These are phyloP conservation scores for Aldabrachelys gigantea DNA, from an alignment of 2,113 vertebrate species.

Conservation along the genomic window DNA sequence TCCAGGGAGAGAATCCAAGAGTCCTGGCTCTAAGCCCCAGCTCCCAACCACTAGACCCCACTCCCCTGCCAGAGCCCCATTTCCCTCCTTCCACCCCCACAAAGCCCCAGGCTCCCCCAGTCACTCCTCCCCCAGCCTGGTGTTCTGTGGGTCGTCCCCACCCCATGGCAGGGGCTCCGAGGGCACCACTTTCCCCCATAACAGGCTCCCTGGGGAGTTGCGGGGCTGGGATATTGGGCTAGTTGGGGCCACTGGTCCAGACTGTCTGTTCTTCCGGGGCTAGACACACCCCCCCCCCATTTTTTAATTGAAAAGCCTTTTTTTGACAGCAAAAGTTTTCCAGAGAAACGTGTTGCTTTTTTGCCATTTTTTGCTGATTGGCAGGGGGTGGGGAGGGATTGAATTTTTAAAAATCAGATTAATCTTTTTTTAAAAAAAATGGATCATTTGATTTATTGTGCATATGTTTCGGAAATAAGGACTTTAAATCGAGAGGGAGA, in stretches of 20 bases:
- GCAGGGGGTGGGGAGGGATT: too few species aligned
- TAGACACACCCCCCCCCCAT: too few species aligned
- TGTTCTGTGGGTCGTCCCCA: too few species aligned
- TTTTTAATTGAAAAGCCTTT: background rate
- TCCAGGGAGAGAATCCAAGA: too few species aligned
- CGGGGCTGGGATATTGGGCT: background rate
- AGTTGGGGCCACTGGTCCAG: background rate
- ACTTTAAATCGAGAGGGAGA: background rate
- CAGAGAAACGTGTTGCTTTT: background rate
- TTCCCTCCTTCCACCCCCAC: too few species aligned
- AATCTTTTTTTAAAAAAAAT: background rate
- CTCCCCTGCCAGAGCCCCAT: too few species aligned
- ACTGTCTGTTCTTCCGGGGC: background rate
- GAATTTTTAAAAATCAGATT: background rate
- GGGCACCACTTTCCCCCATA: background rate
- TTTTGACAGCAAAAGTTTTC: background rate
- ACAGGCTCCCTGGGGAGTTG: too few species aligned
- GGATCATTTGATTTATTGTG: background rate
- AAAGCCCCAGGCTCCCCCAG: too few species aligned
- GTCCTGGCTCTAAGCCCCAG: too few species aligned
- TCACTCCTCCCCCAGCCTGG: too few species aligned
- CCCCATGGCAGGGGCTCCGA: background rate
- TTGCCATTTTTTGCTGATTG: background rate
- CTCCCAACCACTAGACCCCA: too few species aligned
- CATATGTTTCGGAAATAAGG: background rate